Base-by-base conservation (phyloP, 2,888 invertebrate species). In the Heliconius ethilla region DNA sequence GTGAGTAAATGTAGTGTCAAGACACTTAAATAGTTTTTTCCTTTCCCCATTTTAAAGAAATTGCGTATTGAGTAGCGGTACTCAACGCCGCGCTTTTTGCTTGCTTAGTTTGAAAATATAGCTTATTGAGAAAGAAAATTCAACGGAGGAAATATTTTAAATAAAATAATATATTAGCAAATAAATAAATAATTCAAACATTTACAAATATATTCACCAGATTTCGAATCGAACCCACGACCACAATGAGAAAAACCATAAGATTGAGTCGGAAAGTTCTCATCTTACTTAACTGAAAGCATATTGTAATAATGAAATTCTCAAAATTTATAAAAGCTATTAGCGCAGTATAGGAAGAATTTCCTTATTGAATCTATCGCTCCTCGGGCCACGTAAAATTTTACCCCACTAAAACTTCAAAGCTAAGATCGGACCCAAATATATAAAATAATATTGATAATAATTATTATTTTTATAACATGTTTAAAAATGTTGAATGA, bases 281-380 rank as follows among this genome's bases (percentile, higher is more conserved):
- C 29, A 18, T 51, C 51, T 9, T 15, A 66, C 27, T 33, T 29
- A 29, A 66, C 27, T 66, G 13, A 66, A 27, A 15, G 59, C 59
- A 62, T 40, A 73, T n/a, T 73, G 62, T 73, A n/a, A 73, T 63
- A 63, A 63, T 63, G 62, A 74, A 63, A 74, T 62, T 74, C 74
- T 63, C 70, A 55, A 72, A 74, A 74, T 74, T 74, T 74, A 74
- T 74, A 74, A 74, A 74, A 55, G 74, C 74, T 74, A 74, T 74
- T 74, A 74, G 74, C 63, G 63, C 37, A 74, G 63, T 74, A 74
- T 74, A 74, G 74, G 74, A 74, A 74, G 74, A 74, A 74, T 74
- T 74, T 74, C 22, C 62, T 74, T 74, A 74, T 74, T 74, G 74
- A 74, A 62, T 74, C 74, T 74, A 74, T 63, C 74, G 74, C 62